Evolutionary conservation across 2,797 vertebrate species (phyloP).

Genomic region (Phalanger gymnotis): DNA sequence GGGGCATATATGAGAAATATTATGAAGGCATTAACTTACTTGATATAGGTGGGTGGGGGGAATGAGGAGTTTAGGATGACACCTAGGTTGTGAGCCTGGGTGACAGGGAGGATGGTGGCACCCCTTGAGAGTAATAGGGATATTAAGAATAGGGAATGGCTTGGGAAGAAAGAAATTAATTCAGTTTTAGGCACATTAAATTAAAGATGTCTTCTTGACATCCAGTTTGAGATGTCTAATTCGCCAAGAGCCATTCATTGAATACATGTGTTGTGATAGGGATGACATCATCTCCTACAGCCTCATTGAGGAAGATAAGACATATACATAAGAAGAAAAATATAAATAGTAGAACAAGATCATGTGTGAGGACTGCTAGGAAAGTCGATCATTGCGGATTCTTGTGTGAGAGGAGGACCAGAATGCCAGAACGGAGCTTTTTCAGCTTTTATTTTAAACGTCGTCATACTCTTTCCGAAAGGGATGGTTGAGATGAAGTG

Average conservation of each 20-base stretch:
- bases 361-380: background rate
- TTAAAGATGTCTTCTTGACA: background rate
- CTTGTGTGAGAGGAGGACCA: background rate
- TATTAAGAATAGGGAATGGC: background rate
- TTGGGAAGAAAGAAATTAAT: background rate
- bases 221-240: background rate
- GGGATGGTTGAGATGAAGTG: background rate
- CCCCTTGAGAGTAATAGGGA: background rate
- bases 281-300: background rate
- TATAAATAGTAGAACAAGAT: background rate
- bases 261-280: background rate
- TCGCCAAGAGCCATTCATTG: background rate
- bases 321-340: background rate
- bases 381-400: constrained; percentile 27
- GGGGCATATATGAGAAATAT: background rate
- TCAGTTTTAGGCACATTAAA: background rate
- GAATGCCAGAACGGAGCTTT: background rate
- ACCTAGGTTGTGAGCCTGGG: background rate
- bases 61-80: background rate
- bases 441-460: background rate
- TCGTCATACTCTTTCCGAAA: background rate
- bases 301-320: background rate
- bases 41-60: background rate
- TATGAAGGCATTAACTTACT: background rate
- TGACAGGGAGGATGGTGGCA: background rate